Conservation (phyloP, 2,888 invertebrate genomes). For the Linnaemya vulpina region DNA sequence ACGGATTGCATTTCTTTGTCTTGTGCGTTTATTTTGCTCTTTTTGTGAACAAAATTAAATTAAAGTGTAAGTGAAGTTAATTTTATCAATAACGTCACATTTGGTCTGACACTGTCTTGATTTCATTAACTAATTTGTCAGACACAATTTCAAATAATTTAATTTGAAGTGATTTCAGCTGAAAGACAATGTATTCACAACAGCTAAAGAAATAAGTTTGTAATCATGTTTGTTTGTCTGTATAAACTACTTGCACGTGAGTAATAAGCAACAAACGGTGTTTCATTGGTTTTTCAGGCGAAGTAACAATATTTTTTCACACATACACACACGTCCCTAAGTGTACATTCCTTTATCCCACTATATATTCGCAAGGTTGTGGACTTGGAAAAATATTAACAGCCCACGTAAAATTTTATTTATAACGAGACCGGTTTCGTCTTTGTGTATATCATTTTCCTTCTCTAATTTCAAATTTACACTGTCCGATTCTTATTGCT, state of each 20-base stretch:
- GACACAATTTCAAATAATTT: slow-evolving; percentile 43
- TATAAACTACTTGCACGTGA: no score
- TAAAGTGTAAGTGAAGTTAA: slow-evolving; percentile 18
- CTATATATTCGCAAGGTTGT: no score
- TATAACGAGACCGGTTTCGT: no score
- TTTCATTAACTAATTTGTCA: slow-evolving; percentile 52
- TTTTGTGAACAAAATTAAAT: slow-evolving; percentile 38
- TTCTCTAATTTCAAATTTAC: no score
- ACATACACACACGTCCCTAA: not conserved
- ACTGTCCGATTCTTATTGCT: no score
- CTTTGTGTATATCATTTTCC: no score
- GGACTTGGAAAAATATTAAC: no score
- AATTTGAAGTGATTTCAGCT: slow-evolving; percentile 12
- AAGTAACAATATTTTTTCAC: not conserved
- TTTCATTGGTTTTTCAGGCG: no score
- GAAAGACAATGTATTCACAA: not conserved
- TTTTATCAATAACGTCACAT: slow-evolving; percentile 11
- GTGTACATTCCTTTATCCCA: no score
- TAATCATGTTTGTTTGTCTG: no score
- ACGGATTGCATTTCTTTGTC: not conserved
- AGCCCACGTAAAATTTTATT: no score
- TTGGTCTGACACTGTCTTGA: slow-evolving; percentile 2
- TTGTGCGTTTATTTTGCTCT: not conserved
- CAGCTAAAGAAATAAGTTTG: not conserved
- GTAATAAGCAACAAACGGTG: no score